Conservation (phyloP, 2,888 invertebrate species). For the Ormyrus nitidulus region DNA sequence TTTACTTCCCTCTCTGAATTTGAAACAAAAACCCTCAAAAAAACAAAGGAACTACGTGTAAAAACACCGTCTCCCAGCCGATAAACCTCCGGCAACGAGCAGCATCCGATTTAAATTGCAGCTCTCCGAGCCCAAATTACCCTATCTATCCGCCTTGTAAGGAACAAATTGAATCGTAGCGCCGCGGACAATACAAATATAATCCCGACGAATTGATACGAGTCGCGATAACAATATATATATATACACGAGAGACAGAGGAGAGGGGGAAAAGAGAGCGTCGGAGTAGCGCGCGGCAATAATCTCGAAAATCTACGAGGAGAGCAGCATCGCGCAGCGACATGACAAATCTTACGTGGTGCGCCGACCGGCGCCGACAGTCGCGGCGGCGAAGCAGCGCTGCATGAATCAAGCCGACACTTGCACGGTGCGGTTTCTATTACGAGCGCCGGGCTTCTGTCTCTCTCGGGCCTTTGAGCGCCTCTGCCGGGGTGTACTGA, state of each 20-base stretch:
- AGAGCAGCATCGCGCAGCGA: neutral
- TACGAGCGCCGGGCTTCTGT: too few relatives aligned
- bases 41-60: too few relatives aligned
- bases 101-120: too few relatives aligned
- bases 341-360: conserved; percentile 19
- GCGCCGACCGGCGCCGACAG: neutral
- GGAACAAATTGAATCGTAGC: neutral
- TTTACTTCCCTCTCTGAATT: too few relatives aligned
- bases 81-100: too few relatives aligned
- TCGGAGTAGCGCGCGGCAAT: neutral
- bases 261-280: too few relatives aligned
- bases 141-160: too few relatives aligned
- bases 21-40: too few relatives aligned
- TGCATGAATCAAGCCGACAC: conserved; percentile 44
- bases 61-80: too few relatives aligned
- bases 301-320: conserved; percentile 20
- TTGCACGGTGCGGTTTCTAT: neutral
- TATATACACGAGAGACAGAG: neutral
- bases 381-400: conserved; percentile 6
- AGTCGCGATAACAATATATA: conserved; percentile 11
- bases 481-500: too few relatives aligned
- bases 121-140: too few relatives aligned
- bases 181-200: neutral
- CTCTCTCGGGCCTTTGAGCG: too few relatives aligned
- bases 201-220: conserved; percentile 29